These are phyloP conservation scores for Anolis apletophallus DNA, from an alignment of 2,797 vertebrate species.

Conservation along the genomic window DNA sequence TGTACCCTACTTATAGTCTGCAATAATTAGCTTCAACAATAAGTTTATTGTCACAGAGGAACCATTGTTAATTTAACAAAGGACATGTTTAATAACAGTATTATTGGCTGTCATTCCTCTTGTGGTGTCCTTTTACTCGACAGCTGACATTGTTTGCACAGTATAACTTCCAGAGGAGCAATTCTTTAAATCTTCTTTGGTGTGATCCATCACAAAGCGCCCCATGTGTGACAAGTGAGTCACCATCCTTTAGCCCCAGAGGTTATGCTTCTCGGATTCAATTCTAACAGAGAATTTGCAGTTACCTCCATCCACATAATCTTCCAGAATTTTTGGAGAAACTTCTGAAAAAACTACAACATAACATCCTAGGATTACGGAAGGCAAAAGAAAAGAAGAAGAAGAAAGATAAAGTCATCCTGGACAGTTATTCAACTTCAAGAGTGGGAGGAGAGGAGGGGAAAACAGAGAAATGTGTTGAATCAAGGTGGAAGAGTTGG, in stretches of 20 bases:
- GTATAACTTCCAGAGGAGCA: background rate
- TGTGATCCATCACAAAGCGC: conserved; percentile 39
- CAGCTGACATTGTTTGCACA: conserved; percentile 54
- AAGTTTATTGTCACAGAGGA: conserved; percentile 44
- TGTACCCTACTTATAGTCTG: conserved; percentile 23
- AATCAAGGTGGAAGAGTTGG: conserved; percentile 37
- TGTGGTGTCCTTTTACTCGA: conserved; percentile 39
- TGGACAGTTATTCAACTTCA: conserved; percentile 43
- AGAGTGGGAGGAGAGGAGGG: conserved; percentile 34
- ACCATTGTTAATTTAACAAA: conserved; percentile 47
- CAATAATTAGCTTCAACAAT: conserved; percentile 47
- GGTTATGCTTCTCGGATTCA: conserved; percentile 45
- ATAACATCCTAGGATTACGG: conserved; percentile 43
- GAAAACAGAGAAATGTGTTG: conserved; percentile 9
- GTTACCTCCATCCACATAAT: conserved; percentile 52
- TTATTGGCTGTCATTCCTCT: conserved; percentile 59
- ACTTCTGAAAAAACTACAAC: conserved; percentile 44
- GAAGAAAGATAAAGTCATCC: background rate
- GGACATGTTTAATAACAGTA: conserved; percentile 39
- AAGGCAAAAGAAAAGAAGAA: conserved; percentile 26
- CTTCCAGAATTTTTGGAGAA: conserved; percentile 41
- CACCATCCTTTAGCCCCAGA: background rate
- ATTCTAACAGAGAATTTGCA: conserved; percentile 20
- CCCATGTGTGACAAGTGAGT: conserved; percentile 21
- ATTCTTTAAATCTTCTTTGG: conserved; percentile 33